These are phyloP conservation scores for Eupleurogrammus muticus DNA, from an alignment of 2,797 vertebrate species.

Conservation along the genomic window DNA sequence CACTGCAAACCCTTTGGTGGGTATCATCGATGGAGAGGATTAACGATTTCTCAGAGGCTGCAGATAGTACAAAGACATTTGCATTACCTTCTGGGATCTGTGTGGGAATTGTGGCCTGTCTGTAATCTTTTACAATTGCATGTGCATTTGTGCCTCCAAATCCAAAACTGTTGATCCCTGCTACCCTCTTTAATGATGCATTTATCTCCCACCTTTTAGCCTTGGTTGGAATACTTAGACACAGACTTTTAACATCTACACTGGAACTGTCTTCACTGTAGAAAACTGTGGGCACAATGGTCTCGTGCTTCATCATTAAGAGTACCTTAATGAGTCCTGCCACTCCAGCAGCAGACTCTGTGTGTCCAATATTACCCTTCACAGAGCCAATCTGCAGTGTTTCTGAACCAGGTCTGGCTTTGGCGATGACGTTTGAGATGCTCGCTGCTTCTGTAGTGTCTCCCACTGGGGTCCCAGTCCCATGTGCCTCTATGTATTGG, in stretches of 20 bases:
- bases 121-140: slow-evolving; percentile 83
- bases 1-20: slow-evolving; percentile 72
- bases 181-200: slow-evolving; percentile 76
- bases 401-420: slow-evolving; percentile 70
- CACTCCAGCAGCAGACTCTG: slow-evolving; percentile 91
- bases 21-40: slow-evolving; percentile 76
- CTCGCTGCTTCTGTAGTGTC: slow-evolving; percentile 87
- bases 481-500: slow-evolving; percentile 91
- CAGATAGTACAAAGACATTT: slow-evolving; percentile 85
- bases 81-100: slow-evolving; percentile 54
- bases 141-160: slow-evolving; percentile 94
- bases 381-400: slow-evolving; percentile 87
- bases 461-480: slow-evolving; percentile 89
- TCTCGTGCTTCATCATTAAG: slow-evolving; percentile 90
- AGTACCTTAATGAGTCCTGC: slow-evolving; percentile 92
- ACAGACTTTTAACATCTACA: slow-evolving; percentile 81
- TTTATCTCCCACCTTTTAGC: slow-evolving; percentile 84
- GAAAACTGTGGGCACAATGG: slow-evolving; percentile 88
- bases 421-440: slow-evolving; percentile 84
- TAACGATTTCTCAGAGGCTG: slow-evolving; percentile 84
- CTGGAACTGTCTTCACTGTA: slow-evolving; percentile 83
- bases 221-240: slow-evolving; percentile 80
- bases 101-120: slow-evolving; percentile 44
- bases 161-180: slow-evolving; percentile 91
- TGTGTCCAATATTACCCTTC: slow-evolving; percentile 92